Conservation (phyloP, 2,113 vertebrate genomes). For the Ellobius talpinus region DNA sequence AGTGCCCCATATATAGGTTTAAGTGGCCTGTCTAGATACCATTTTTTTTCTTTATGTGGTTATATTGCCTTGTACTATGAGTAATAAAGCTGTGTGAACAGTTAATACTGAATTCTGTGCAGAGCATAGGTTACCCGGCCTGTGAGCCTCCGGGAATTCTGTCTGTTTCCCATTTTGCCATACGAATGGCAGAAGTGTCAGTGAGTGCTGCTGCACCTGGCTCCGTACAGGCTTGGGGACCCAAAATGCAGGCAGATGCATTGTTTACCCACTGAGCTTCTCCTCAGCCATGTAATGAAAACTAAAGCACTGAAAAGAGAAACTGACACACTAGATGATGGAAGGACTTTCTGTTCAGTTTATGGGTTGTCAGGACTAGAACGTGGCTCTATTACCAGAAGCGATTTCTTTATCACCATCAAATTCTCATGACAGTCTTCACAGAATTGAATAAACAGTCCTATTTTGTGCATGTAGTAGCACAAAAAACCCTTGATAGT, state of each 20-base stretch:
- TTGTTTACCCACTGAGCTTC: neutral
- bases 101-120: neutral
- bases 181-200: neutral
- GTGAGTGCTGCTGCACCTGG: neutral
- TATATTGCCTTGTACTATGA: neutral
- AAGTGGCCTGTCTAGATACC: neutral
- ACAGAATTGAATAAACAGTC: neutral
- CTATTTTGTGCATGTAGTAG: neutral
- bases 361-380: neutral
- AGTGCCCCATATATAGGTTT: neutral
- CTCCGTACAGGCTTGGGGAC: neutral
- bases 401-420: neutral
- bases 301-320: neutral
- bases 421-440: neutral
- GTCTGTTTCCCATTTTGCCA: neutral
- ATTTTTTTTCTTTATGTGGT: neutral
- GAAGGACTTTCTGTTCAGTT: neutral
- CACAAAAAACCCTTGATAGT: neutral
- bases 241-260: neutral
- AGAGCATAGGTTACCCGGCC: neutral
- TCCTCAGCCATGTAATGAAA: neutral
- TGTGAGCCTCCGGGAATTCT: neutral
- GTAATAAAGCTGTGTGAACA: neutral
- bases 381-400: neutral
- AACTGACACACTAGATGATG: neutral